These are phyloP conservation scores for Taphrorychus bicolor DNA, from an alignment of 2,888 invertebrate species.

Conservation along the genomic window DNA sequence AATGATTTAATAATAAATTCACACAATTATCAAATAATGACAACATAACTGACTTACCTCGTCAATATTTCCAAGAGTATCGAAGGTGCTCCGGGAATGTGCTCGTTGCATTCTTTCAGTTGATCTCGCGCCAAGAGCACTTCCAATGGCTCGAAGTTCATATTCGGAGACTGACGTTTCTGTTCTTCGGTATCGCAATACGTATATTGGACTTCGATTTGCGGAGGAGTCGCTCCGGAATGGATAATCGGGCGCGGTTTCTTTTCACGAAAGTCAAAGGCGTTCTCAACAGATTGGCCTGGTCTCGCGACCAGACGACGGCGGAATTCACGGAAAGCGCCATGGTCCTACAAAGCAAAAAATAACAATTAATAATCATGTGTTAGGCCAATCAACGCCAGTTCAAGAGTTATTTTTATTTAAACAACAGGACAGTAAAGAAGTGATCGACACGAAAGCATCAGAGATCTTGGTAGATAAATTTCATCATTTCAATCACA, in stretches of 20 bases:
- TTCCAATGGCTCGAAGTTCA: constrained; percentile 15
- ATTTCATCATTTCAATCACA: neutral
- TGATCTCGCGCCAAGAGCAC: neutral
- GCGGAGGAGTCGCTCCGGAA: constrained; percentile 4
- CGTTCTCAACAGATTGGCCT: too few species aligned
- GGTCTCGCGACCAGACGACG: neutral
- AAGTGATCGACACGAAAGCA: neutral
- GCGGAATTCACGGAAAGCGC: constrained; percentile 20
- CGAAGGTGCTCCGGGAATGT: constrained; percentile 70
- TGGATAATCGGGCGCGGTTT: neutral
- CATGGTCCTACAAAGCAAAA: constrained; percentile 10
- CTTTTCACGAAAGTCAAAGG: too few species aligned
- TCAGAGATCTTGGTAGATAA: neutral
- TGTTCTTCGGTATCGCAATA: neutral
- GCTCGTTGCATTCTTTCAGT: neutral
- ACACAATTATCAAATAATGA: too few species aligned
- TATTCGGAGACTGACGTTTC: neutral
- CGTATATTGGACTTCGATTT: too few species aligned
- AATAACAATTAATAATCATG: too few species aligned
- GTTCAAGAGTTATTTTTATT: too few species aligned
- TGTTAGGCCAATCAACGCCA: too few species aligned
- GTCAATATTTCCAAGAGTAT: constrained; percentile 64
- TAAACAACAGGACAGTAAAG: neutral
- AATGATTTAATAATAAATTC: too few species aligned
- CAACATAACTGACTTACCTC: neutral